Conservation (phyloP, 2,888 invertebrate species). For the Stenodema calcarata region DNA sequence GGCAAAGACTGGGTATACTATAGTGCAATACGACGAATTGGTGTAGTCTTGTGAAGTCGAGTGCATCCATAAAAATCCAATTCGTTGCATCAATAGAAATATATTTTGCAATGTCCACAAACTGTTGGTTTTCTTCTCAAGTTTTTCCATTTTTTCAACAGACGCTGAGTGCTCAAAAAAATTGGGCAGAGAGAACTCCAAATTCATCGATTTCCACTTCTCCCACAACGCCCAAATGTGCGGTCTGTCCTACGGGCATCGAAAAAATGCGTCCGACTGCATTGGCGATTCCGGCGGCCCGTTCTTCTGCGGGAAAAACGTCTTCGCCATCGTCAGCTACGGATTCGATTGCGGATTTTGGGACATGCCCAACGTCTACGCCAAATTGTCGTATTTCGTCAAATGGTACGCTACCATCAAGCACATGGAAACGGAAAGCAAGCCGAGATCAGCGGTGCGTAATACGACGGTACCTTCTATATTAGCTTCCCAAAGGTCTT, state of each 20-base stretch:
- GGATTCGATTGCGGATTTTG: conserved; percentile 31
- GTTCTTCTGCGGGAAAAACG: conserved; percentile 1
- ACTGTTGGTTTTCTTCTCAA: no score
- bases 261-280: conserved; percentile 18
- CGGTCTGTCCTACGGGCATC: background rate
- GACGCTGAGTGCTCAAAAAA: background rate
- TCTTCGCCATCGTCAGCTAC: conserved; percentile 8
- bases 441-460: background rate
- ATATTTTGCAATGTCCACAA: no score
- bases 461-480: background rate
- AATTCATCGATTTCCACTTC: background rate
- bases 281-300: conserved; percentile 30
- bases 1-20: no score
- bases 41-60: no score
- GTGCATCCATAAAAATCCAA: no score
- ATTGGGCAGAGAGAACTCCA: background rate
- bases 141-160: background rate
- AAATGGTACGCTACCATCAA: background rate
- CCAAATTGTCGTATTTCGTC: conserved; percentile 26
- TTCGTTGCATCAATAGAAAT: no score
- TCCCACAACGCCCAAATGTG: background rate
- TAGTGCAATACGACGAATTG: no score
- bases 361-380: conserved; percentile 35
- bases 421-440: background rate
- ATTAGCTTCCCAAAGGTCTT: background rate